Evolutionary conservation across 53 echinoderm and acorn worm species (phyloP).

Genomic region (Echinarachnius parma): DNA sequence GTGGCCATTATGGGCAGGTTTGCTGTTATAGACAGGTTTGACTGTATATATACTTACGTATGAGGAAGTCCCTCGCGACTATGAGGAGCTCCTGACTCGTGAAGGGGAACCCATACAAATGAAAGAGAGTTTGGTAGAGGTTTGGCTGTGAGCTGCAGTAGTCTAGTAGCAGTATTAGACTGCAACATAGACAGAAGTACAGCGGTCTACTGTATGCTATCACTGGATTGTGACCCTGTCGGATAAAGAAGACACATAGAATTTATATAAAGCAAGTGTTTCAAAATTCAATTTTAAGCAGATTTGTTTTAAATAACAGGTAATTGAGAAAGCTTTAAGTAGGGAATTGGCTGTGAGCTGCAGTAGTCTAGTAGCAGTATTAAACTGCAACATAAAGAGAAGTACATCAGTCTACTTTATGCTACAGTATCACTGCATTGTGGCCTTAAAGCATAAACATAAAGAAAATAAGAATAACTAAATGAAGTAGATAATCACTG

Average conservation of each 20-base stretch:
- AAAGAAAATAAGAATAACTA: no score
- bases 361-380: conserved; percentile 85
- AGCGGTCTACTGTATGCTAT: conserved; percentile 98
- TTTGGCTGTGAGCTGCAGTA: conserved; percentile 66
- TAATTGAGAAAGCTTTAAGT: conserved; percentile 61
- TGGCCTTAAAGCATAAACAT: conserved; percentile 77
- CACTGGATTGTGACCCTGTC: conserved; percentile 98
- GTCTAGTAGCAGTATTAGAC: conserved; percentile 83
- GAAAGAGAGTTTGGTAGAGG: conserved; percentile 59
- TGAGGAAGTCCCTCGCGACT: conserved; percentile 62
- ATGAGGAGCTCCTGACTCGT: conserved; percentile 60
- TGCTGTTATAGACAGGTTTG: no score
- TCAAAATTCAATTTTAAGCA: no score
- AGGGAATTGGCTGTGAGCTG: conserved; percentile 58
- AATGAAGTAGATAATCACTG: no score
- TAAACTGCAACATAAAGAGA: conserved; percentile 82
- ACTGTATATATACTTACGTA: conserved; percentile 47
- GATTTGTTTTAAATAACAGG: no score
- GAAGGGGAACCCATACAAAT: conserved; percentile 72
- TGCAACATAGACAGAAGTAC: conserved; percentile 91
- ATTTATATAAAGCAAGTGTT: no score
- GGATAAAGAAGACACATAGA: conserved; percentile 14
- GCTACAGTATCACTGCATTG: conserved; percentile 98
- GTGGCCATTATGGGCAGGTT: no score
- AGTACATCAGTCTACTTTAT: conserved; percentile 95